Base-by-base conservation (phyloP, 2,888 invertebrate genomes). In the Acronicta psi region DNA sequence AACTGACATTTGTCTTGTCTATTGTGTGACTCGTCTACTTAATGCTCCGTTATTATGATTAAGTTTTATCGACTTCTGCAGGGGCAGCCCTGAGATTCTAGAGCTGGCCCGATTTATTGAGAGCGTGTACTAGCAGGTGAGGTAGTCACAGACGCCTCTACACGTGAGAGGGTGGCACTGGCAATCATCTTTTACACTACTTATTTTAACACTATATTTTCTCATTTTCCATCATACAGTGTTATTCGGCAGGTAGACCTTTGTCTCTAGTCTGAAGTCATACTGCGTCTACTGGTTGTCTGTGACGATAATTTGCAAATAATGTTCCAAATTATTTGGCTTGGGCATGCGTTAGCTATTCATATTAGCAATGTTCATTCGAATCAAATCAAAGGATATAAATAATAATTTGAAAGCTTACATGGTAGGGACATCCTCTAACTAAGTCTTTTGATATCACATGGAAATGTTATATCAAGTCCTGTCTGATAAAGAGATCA, bases 1-100 rank as follows among this genome's bases (percentile, higher is more conserved):
- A 86, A 83, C 84, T 85, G 84, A 82, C 85, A 86, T 87, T 87
- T 86, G 84, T 85, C 85, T 85, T 87, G 86, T 84, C 85, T 81
- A 82, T 87, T 85, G 83, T 82, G 79, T 80, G 81, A 75, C 80
- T 80, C 80, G 77, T 75, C 77, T 77, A 77, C 64, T 74, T 68
- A 72, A 60, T 71, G 59, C 49, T 43, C 42, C 43, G 62, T 57
- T 69, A 65, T 71, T 69, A 61, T 73, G 69, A 73, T 70, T 63
- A 59, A 55, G 59, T 69, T 68, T 70, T 63, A 59, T 70, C 67
- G 45, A 42, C 59, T 41, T 55, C 56, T n/a, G 42, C 14, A 49
- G 63, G 37, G 65, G 20, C 67, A 73, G 44, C 76, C 73, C 74
- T 75, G 37, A 47, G 53, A 55, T 60, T 50, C 66, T 63, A 69